Percentiles rank a stretch among this genome's conserved stretches.
Conservation (phyloP, 2,888 invertebrate species). For the Polymixis lichenea region DNA sequence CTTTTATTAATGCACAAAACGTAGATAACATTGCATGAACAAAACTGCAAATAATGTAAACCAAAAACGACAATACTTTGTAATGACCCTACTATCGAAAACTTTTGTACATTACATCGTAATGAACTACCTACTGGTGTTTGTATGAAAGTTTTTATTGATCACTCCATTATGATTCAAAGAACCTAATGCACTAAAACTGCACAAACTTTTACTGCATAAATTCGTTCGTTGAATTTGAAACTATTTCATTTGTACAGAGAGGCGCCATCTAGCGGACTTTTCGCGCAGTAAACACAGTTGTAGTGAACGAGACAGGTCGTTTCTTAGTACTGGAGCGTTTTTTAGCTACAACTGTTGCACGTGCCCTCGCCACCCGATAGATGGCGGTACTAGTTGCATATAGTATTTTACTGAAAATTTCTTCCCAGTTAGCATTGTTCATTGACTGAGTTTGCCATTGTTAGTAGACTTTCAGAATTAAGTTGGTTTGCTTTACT, state of each 20-base stretch:
- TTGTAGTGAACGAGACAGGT: background rate
- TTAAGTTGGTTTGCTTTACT: background rate
- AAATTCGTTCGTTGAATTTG: background rate
- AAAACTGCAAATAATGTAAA: conserved; percentile 8
- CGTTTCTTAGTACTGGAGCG: background rate
- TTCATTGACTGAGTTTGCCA: background rate
- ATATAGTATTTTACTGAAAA: background rate
- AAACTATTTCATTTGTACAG: conserved; percentile 1
- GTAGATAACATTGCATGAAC: background rate
- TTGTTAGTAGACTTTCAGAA: background rate
- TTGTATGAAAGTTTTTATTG: conserved; percentile 32
- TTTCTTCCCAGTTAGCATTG: background rate
- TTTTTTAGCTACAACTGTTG: conserved; percentile 9
- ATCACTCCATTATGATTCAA: background rate
- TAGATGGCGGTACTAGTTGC: conserved; percentile 69
- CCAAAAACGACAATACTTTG: conserved; percentile 1
- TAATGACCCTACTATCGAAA: background rate
- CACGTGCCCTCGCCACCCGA: conserved; percentile 64
- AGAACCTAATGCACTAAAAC: background rate
- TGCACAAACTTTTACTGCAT: background rate
- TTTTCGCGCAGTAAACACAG: background rate
- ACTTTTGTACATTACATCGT: background rate
- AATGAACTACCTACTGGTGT: background rate
- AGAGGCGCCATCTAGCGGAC: conserved; percentile 52
- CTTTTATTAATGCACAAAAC: background rate